Conservation (phyloP, 2,113 vertebrate species). For the Saccopteryx bilineata region DNA sequence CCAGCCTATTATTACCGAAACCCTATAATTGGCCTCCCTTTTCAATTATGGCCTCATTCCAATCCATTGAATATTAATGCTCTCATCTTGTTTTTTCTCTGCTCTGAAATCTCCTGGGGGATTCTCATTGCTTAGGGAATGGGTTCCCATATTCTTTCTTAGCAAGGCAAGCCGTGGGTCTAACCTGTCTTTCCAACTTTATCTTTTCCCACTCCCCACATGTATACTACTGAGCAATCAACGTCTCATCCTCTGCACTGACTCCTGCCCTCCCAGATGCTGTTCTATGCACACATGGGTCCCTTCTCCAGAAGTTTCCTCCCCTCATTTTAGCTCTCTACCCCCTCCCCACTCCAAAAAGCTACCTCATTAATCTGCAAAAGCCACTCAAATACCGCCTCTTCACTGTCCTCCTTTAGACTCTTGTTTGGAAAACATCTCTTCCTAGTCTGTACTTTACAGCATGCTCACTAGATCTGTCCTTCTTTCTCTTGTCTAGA, state of each 20-base stretch:
- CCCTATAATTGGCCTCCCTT: neutral
- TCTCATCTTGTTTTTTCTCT: constrained; percentile 44
- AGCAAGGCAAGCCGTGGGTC: neutral
- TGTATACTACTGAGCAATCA: neutral
- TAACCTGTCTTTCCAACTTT: constrained; percentile 3
- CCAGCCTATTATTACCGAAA: neutral
- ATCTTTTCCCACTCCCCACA: neutral
- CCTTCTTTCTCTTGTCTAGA: neutral
- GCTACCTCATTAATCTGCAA: neutral
- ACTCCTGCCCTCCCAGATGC: neutral
- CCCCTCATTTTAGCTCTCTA: neutral
- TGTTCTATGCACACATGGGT: neutral
- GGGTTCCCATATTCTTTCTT: neutral
- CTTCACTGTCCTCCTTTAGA: neutral
- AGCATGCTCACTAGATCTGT: neutral
- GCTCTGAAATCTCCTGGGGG: neutral
- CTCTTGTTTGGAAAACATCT: neutral
- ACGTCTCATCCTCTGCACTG: neutral
- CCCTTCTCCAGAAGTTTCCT: neutral
- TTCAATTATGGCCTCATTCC: constrained; percentile 44
- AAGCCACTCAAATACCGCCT: neutral
- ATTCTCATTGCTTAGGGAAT: neutral
- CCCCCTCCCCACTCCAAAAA: neutral
- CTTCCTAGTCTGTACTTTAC: neutral
- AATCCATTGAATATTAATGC: neutral